These are phyloP conservation scores for Synaphobranchus kaupii DNA, from an alignment of 2,797 vertebrate species.

Conservation along the genomic window DNA sequence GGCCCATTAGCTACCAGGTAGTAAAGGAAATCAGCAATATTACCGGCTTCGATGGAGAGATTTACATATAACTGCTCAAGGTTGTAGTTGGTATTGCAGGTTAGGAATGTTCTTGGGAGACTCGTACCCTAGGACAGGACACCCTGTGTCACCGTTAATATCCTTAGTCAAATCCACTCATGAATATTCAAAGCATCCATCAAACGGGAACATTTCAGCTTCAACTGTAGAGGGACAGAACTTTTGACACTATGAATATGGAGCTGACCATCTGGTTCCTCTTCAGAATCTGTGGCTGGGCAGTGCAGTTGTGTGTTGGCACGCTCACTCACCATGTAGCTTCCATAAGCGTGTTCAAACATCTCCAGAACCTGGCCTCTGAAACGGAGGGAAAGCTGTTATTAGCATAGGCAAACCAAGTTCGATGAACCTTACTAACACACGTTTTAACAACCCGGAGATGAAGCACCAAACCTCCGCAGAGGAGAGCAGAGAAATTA, in stretches of 20 bases:
- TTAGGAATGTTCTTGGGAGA: not conserved
- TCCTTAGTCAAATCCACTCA: not conserved
- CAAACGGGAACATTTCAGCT: not conserved
- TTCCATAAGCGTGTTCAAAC: slow-evolving; percentile 83
- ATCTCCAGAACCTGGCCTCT: slow-evolving; percentile 81
- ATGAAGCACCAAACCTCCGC: not conserved
- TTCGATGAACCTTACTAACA: not conserved
- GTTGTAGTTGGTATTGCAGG: not conserved
- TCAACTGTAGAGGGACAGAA: not conserved
- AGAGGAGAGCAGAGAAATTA: not conserved
- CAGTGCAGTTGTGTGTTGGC: not conserved
- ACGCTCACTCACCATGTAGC: slow-evolving; percentile 76
- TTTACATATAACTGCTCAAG: too few species aligned
- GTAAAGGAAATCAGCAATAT: too few species aligned
- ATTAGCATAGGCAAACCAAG: not conserved
- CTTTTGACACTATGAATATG: not conserved
- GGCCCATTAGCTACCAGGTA: too few species aligned
- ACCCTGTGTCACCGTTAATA: not conserved
- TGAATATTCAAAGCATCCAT: too few species aligned
- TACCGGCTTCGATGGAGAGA: too few species aligned
- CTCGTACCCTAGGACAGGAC: not conserved
- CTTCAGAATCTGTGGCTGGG: not conserved
- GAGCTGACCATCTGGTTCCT: not conserved
- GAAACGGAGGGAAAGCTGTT: slow-evolving; percentile 38
- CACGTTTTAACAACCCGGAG: too few species aligned